phyloP scores from a whole-genome alignment of 2,888 invertebrate genomes.

The Liopterus haemorrhoidalis region DNA sequence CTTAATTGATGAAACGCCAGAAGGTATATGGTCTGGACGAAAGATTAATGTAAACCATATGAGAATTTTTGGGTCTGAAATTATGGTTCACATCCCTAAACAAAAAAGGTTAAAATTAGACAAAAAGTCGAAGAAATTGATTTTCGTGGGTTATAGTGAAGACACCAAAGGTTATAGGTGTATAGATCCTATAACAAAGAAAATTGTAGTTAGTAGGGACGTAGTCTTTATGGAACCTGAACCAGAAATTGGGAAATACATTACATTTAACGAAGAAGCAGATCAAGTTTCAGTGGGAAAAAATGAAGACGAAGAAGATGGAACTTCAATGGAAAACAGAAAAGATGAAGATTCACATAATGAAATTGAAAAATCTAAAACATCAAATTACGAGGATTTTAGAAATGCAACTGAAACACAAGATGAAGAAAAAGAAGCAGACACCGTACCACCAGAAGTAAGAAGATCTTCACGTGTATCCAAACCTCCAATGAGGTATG shows the following conservation, averaged over 20 bases:
- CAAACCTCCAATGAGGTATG: constrained; percentile 21
- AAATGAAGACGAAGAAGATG: constrained; percentile 17
- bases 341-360: constrained; percentile 1
- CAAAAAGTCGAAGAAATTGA: constrained; percentile 33
- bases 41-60: constrained; percentile 37
- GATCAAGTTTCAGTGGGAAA: constrained; percentile 1
- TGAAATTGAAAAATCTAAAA: constrained; percentile 10
- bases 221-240: neutral
- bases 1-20: constrained; percentile 29
- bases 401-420: neutral
- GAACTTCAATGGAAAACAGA: constrained; percentile 14
- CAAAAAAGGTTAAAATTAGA: constrained; percentile 34
- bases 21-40: constrained; percentile 36
- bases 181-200: constrained; percentile 5
- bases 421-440: constrained; percentile 7
- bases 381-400: constrained; percentile 22
- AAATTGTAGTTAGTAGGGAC: neutral
- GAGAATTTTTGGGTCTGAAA: constrained; percentile 38
- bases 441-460: constrained; percentile 9
- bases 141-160: constrained; percentile 38
- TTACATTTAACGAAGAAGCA: neutral
- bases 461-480: constrained; percentile 26
- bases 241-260: neutral
- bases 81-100: constrained; percentile 35
- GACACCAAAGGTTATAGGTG: constrained; percentile 3